Conservation (phyloP, 35 echinoderm and acorn worm species). For the Lytechinus pictus region DNA sequence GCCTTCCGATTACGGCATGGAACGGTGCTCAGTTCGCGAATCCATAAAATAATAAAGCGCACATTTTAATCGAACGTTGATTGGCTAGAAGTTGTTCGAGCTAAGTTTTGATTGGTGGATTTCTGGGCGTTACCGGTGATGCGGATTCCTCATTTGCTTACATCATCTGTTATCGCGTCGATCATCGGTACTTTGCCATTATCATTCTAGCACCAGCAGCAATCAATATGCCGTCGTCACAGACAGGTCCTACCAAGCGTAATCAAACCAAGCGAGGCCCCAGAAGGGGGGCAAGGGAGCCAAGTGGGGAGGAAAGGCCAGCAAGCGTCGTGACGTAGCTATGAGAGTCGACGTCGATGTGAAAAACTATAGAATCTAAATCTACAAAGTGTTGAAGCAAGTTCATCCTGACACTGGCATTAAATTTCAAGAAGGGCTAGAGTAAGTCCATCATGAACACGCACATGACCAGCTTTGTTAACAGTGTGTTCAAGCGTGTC, state of each 20-base stretch:
- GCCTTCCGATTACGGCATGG: too few species aligned
- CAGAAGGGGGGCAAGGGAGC: background rate
- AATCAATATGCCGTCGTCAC: conserved; percentile 11
- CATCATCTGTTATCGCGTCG: too few species aligned
- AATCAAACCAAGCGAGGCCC: background rate
- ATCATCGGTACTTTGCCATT: too few species aligned
- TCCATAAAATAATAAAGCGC: background rate
- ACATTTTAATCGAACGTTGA: background rate
- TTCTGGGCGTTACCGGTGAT: too few species aligned
- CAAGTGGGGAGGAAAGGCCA: conserved; percentile 64
- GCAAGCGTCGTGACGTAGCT: background rate
- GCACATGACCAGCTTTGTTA: conserved; percentile 77
- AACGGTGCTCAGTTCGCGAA: background rate
- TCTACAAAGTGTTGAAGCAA: conserved; percentile 84
- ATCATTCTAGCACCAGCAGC: background rate
- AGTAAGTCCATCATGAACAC: conserved; percentile 80
- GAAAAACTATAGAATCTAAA: conserved; percentile 69
- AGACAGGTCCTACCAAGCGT: background rate
- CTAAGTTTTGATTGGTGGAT: too few species aligned
- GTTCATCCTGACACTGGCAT: conserved; percentile 76
- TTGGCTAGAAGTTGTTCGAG: background rate
- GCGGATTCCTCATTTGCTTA: too few species aligned
- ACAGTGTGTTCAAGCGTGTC: conserved; percentile 71
- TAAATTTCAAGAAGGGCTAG: conserved; percentile 63
- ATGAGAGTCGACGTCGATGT: conserved; percentile 31